Evolutionary conservation across 2,113 vertebrate species (phyloP), one percentile per base, ranked within the genome.

Genomic region (Mesitornis unicolor): DNA sequence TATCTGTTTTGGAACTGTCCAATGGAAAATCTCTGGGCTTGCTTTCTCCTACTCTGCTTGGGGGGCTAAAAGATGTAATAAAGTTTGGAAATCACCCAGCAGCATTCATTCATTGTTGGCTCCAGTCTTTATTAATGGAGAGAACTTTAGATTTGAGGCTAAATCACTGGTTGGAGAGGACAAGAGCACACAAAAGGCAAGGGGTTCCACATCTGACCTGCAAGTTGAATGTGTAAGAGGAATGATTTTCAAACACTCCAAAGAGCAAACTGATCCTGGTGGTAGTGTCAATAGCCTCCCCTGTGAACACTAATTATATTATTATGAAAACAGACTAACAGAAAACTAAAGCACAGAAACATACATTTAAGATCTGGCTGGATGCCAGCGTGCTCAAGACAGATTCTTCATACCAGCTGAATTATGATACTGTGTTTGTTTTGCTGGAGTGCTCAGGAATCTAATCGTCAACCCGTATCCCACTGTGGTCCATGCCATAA

Each of bases 221-320:
- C 26, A 90, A 95, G 94, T 81, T 93, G 89, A 81, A 94, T 90
- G 71, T 96, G 94, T 93, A 93, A 91, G 11, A 2, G 95, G 89
- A 93, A 89, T 0, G 29, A 91, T 79, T 93, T 94, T 92, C 93
- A 97, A 93, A 95, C 26, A 51, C 95, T 74, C 73, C 43, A 85
- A 97, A 96, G 97, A 97, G 95, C 95, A 96, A 95, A 89, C 91
- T 94, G 90, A 97, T 97, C 97, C 97, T 95, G 90, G 96, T 91
- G 93, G 90, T 83, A 79, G 93, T 84, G 38, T 97, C 97, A 93
- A 98, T 98, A 97, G 94, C 76, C 94, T 97, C 97, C 95, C 97
- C 98, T 94, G 95, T 96, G 96, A 97, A 97, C 97, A 91, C 97
- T 98, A 98, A 98, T 98, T 98, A 96, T 95, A 95, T 97, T 97